Percentiles rank a stretch among this genome's conserved stretches.
Conservation (phyloP, 2,113 vertebrate species). For the Rousettus leschenaultii region DNA sequence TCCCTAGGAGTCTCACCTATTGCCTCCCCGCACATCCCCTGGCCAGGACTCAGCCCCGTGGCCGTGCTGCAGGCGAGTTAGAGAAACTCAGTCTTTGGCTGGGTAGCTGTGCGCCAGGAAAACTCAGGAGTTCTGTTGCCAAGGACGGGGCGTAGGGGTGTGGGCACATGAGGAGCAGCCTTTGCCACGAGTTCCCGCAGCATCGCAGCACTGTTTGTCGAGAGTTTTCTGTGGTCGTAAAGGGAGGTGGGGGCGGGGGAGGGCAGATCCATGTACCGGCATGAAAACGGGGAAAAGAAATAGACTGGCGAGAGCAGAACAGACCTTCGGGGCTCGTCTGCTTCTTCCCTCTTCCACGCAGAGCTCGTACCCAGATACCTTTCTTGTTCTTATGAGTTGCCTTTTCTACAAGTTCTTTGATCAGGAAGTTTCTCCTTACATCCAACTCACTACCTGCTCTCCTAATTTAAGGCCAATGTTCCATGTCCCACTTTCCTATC, state of each 20-base stretch:
- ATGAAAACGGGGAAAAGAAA: not conserved
- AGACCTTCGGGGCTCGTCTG: not conserved
- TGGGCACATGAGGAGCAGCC: not conserved
- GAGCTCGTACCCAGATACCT: not conserved
- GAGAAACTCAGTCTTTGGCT: not conserved
- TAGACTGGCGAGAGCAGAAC: not conserved
- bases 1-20: not conserved
- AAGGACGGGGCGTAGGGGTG: not conserved
- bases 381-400: not conserved
- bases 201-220: no score
- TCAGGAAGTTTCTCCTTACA: not conserved
- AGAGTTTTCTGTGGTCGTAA: not conserved
- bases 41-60: not conserved
- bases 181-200: not conserved
- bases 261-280: rapidly evolving
- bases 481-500: not conserved
- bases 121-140: not conserved
- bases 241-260: not conserved
- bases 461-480: not conserved
- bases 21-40: not conserved
- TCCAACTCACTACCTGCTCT: not conserved
- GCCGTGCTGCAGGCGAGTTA: not conserved
- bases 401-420: not conserved
- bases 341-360: rapidly evolving
- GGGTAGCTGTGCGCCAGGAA: not conserved